These are phyloP conservation scores for Ormyrus labotus DNA, from an alignment of 2,888 invertebrate species.

Conservation along the genomic window DNA sequence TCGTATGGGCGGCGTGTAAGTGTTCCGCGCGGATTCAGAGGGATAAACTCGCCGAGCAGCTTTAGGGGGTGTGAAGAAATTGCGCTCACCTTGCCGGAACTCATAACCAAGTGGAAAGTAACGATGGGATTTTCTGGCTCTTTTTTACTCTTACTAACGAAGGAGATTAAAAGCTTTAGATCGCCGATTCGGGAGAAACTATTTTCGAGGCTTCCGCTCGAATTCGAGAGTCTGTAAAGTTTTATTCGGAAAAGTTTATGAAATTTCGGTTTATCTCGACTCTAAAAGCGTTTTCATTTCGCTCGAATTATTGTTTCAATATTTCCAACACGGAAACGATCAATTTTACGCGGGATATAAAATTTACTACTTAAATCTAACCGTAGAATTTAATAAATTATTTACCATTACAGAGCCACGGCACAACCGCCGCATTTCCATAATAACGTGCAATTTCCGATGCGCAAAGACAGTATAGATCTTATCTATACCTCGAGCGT, in stretches of 20 bases:
- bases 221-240: not conserved
- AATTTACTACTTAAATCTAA: too few relatives aligned
- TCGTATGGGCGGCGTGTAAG: constrained; percentile 4
- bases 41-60: constrained; percentile 23
- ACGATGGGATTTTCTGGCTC: constrained; percentile 19
- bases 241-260: too few relatives aligned
- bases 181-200: not conserved
- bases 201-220: not conserved
- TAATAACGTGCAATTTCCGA: too few relatives aligned
- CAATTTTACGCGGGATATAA: too few relatives aligned
- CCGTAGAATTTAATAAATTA: too few relatives aligned
- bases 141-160: not conserved
- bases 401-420: not conserved
- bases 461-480: too few relatives aligned
- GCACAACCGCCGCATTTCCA: too few relatives aligned
- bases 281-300: too few relatives aligned
- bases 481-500: too few relatives aligned
- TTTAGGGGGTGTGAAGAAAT: constrained; percentile 26
- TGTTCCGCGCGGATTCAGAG: not conserved
- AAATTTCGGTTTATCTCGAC: too few relatives aligned
- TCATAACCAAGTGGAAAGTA: constrained; percentile 23
- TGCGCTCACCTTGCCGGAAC: constrained; percentile 19
- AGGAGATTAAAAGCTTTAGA: not conserved
- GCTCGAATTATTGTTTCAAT: not conserved
- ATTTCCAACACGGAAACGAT: too few relatives aligned